phyloP scores from a whole-genome alignment of 2,113 vertebrate genomes.

The Struthio camelus region DNA sequence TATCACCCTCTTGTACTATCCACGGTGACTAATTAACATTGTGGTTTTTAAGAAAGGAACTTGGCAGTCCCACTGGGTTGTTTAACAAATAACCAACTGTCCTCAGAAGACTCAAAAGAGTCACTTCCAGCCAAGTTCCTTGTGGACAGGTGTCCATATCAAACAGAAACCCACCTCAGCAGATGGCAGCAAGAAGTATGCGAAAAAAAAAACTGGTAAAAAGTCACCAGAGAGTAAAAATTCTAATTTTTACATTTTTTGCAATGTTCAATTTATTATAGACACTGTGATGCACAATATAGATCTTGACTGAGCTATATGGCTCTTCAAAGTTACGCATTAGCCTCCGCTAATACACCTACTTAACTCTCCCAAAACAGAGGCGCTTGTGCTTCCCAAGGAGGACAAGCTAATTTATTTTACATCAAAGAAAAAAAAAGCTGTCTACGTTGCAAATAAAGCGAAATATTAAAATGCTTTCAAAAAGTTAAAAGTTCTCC shows the following conservation, averaged over 20 bases:
- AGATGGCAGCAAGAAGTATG: not conserved
- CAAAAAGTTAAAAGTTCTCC: not conserved
- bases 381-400: not conserved
- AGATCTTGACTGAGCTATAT: not conserved
- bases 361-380: not conserved
- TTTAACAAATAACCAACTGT: conserved; percentile 56
- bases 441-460: not conserved
- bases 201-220: not conserved
- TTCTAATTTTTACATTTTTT: not conserved
- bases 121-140: not conserved
- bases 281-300: not conserved
- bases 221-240: not conserved
- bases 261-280: not conserved
- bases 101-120: not conserved
- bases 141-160: not conserved
- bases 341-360: not conserved
- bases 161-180: not conserved
- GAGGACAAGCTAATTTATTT: not conserved
- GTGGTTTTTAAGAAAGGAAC: conserved; percentile 28
- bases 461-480: not conserved
- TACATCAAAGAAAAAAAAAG: not conserved
- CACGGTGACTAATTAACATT: conserved; percentile 38
- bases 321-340: not conserved
- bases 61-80: not conserved
- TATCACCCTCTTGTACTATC: not conserved